phyloP scores from a whole-genome alignment of 92 coral and sea anemone genomes.

The Epizoanthus fatuus region DNA sequence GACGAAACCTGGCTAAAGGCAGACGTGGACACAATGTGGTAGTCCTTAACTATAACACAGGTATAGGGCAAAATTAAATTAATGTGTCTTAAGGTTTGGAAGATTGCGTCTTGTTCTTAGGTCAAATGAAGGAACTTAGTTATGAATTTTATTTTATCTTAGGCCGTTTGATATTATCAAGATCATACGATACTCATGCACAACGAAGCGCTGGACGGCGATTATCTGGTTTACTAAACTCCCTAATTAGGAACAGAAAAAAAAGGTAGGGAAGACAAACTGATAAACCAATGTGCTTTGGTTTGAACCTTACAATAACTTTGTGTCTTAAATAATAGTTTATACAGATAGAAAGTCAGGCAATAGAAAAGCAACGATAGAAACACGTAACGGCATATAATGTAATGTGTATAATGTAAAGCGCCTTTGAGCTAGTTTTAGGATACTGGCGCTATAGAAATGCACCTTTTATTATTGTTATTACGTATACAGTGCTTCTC shows the following conservation, averaged over 20 bases:
- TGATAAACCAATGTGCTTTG: no score
- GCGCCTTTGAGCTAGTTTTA: no score
- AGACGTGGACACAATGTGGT: slow-evolving; percentile 56
- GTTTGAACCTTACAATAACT: no score
- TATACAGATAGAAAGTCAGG: no score
- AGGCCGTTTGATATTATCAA: slow-evolving; percentile 24
- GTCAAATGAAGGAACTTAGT: background rate
- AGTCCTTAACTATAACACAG: slow-evolving; percentile 49
- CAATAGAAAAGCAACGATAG: no score
- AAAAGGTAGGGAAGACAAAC: background rate
- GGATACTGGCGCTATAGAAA: no score
- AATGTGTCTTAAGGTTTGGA: no score
- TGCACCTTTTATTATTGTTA: no score
- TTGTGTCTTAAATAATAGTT: no score
- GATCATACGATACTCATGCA: slow-evolving; percentile 23
- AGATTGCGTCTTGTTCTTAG: background rate
- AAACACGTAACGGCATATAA: no score
- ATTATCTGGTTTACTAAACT: slow-evolving; percentile 1
- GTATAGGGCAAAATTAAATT: background rate
- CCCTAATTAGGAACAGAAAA: slow-evolving; percentile 4
- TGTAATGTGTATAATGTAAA: no score
- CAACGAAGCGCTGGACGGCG: slow-evolving; percentile 16
- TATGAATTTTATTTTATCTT: background rate
- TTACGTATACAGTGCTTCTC: no score
- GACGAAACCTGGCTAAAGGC: slow-evolving; percentile 37